Evolutionary conservation across 2,888 invertebrate genomes (phyloP), one percentile per base, ranked within the genome.

Genomic region (Monochamus alternatus): DNA sequence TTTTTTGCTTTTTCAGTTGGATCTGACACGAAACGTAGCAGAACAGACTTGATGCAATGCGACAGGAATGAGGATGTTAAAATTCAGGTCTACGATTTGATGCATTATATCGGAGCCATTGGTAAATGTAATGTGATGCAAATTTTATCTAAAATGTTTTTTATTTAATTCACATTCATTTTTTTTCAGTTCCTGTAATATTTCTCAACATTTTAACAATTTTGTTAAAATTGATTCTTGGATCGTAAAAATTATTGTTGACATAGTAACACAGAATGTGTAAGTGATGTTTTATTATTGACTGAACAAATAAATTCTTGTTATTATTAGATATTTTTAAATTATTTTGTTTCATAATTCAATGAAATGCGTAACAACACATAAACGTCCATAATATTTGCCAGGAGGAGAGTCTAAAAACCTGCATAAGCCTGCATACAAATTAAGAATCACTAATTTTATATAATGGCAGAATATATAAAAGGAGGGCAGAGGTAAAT

Each of bases 71-170:
- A 73, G n/a, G 75, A 65, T 32, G 44, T 95, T 2, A 98, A 97
- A 89, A 93, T 94, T 72, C 97, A 98, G 89, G 90, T 97, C 70
- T 90, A 98, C 80, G 96, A 97, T 89, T 91, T 99, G 73, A 93
- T 98, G 44, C 92, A 96, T 85, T 98, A 98, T 1, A 97, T 98
- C 80, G 92, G 98, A 85, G 98, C 98, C 75, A 98, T 99, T 12
- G 96, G 97, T 85, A 94, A 98, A 92, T 96, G 98, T 98, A 92
- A 93, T 78, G 10, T 5, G 7, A 22, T 65, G 30, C 12, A 22
- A 51, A n/a, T 14, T n/a, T 60, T 66, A 51, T 52, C 44, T 63
- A 32, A 1, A 59, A 32, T 1, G 0, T 30, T 75, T 64, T 52
- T 51, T 71, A 52, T 67, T 32, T 12, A 22, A 14, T 65, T 9